Conservation (phyloP, 2,888 invertebrate species). For the Meiosimyza decipiens region DNA sequence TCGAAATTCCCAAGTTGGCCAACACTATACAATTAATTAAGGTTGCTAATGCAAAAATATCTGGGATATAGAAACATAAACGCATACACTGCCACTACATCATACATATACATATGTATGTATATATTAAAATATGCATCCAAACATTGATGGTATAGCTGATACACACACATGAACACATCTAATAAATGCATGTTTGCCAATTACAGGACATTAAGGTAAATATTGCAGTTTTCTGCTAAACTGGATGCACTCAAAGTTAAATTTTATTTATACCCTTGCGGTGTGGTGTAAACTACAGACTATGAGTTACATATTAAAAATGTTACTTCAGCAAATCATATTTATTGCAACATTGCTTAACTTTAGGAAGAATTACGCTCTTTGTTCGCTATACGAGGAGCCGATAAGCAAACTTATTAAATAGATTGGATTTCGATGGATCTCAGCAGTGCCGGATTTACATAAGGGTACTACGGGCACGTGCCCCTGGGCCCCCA, state of each 20-base stretch:
- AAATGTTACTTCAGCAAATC: too few relatives aligned
- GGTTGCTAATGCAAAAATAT: conserved; percentile 27
- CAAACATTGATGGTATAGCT: neutral
- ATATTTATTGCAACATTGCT: too few relatives aligned
- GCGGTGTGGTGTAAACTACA: too few relatives aligned
- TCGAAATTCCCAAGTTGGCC: conserved; percentile 22
- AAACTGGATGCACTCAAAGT: neutral
- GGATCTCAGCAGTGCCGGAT: too few relatives aligned
- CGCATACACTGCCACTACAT: neutral
- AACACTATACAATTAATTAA: conserved; percentile 35
- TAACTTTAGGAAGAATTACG: too few relatives aligned
- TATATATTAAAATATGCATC: neutral
- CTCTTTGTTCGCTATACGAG: too few relatives aligned
- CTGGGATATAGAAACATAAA: conserved; percentile 2
- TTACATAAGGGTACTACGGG: too few relatives aligned
- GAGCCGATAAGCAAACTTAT: too few relatives aligned
- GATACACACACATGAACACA: neutral
- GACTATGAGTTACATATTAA: too few relatives aligned
- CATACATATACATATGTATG: neutral
- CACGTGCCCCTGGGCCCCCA: too few relatives aligned
- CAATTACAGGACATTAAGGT: conserved; percentile 3
- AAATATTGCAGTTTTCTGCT: neutral
- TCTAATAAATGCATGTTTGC: neutral
- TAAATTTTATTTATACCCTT: too few relatives aligned
- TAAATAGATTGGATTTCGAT: too few relatives aligned